Evolutionary conservation across 2,888 invertebrate species (phyloP), one percentile per base, ranked within the genome.

Genomic region (Luperina nickerlii): DNA sequence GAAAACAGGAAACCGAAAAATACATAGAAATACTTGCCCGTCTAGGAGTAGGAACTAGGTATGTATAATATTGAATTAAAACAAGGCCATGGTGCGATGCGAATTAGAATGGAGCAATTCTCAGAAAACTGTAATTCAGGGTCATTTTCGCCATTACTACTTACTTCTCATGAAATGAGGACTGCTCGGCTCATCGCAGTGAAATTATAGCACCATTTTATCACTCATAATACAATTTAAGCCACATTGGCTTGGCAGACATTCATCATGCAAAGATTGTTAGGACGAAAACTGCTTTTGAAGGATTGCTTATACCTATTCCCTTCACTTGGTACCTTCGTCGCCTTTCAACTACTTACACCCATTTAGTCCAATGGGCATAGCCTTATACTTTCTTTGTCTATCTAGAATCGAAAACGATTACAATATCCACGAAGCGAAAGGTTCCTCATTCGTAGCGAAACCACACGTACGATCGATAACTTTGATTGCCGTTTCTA

Each of bases 381-480:
- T 15, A 20, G n/a, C 27, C n/a, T 51, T 45, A 45, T 45, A 67
- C 38, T 27, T n/a, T 32, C 38, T 27, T n/a, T 32, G 20, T 60
- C 18, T 67, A 27, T 32, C 24, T 74, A 66, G 42, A 66, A 81
- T 67, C 2, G 18, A 81, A 32, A 70, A 45, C 60, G 18, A 71
- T 60, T 71, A n/a, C 32, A 38, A 51, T 54, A 60, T 60, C 51
- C 42, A 67, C 60, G 51, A 73, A 65, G 60, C 54, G 24, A 70
- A 75, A 42, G 13, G n/a, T 57, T 67, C 45, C 32, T 73, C 73
- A 48, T 74, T 82, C 63, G 51, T 65, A 71, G 66, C 54, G 45
- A 69, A 66, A 74, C 69, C 65, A 63, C 78, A 71, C 32, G 73
- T 78, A 54, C 69, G 32, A 83, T 79, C 79, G 54, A 83, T 83